Conservation (phyloP, 1,140 invertebrate species). For the Gonioctena quinquepunctata region DNA sequence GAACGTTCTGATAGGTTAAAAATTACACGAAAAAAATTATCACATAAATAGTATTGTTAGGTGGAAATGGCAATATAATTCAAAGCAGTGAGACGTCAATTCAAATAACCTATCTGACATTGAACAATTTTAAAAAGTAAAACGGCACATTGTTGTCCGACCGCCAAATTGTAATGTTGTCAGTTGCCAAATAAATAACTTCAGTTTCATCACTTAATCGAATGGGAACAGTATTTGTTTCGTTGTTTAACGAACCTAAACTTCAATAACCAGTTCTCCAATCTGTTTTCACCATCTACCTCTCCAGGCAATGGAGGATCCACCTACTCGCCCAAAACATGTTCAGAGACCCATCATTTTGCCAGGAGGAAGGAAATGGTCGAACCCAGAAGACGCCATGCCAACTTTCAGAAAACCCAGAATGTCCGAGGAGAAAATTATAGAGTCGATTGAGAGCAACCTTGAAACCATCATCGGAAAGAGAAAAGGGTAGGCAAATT, state of each 20-base stretch:
- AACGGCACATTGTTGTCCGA: not conserved
- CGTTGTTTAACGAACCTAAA: too few relatives aligned
- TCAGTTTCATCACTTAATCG: not conserved
- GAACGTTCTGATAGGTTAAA: too few relatives aligned
- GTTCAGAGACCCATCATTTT: conserved; percentile 62
- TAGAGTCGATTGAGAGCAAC: conserved; percentile 72
- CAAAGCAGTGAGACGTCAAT: too few relatives aligned
- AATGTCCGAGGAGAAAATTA: conserved; percentile 77
- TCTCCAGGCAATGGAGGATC: conserved; percentile 18
- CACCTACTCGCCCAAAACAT: not conserved
- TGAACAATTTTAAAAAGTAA: not conserved
- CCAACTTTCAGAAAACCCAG: conserved; percentile 35
- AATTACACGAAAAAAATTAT: too few relatives aligned
- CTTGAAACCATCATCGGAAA: conserved; percentile 77
- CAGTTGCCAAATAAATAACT: not conserved
- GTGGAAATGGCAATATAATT: too few relatives aligned
- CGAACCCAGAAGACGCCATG: conserved; percentile 70
- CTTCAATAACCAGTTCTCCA: too few relatives aligned
- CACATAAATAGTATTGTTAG: too few relatives aligned
- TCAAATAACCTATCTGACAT: too few relatives aligned
- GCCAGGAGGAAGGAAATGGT: conserved; percentile 74
- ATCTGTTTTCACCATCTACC: not conserved
- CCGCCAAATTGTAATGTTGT: not conserved
- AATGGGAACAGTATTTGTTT: not conserved
- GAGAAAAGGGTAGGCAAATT: conserved; percentile 68